Conservation (phyloP, 2,113 vertebrate species). For the mouse (Mus musculus) region DNA sequence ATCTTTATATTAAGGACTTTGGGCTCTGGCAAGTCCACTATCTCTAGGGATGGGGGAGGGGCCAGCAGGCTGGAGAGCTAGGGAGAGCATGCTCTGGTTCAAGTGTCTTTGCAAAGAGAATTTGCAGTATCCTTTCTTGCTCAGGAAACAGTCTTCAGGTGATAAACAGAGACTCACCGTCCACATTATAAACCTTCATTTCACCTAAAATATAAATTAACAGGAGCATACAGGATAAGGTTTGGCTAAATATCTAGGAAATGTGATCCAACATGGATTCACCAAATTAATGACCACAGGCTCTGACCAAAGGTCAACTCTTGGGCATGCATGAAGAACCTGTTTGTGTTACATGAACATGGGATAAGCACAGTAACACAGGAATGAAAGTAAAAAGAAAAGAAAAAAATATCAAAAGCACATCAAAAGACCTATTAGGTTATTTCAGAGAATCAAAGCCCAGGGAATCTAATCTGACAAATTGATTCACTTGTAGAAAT, state of each 20-base stretch:
- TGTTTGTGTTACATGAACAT: neutral
- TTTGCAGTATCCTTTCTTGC: neutral
- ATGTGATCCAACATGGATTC: neutral
- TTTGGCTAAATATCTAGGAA: neutral
- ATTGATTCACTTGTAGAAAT: neutral
- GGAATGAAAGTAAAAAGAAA: neutral
- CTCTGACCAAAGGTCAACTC: neutral
- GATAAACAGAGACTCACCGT: neutral
- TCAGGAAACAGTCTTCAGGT: neutral
- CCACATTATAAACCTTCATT: neutral
- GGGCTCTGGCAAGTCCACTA: neutral
- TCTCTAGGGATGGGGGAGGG: neutral
- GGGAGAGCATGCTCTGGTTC: neutral
- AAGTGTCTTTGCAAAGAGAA: neutral
- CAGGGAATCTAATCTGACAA: neutral
- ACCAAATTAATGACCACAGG: neutral
- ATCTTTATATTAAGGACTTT: slow-evolving; percentile 1
- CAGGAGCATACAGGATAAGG: neutral
- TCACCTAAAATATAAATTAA: neutral
- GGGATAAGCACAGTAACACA: neutral
- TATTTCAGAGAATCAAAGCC: neutral
- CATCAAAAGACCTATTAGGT: neutral
- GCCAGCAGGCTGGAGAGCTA: neutral
- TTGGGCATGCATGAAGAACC: neutral
- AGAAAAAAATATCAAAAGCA: neutral